These are phyloP conservation scores for Champsocephalus gunnari DNA, from an alignment of 2,797 vertebrate species.

Conservation along the genomic window DNA sequence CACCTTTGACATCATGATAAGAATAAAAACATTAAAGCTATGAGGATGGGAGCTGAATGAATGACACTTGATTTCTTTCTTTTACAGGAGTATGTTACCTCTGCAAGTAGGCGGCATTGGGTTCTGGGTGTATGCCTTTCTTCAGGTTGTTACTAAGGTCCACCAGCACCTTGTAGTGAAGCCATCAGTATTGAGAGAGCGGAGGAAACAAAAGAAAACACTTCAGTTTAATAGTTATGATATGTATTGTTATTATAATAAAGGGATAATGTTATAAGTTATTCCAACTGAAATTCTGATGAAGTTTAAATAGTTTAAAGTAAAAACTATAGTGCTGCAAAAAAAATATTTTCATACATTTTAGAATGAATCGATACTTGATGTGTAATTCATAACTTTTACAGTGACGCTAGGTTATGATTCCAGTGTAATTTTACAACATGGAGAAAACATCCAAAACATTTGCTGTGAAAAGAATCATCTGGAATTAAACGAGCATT, in stretches of 20 bases:
- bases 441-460: neutral
- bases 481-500: neutral
- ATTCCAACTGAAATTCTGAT: neutral
- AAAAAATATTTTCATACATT: neutral
- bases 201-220: conserved; percentile 3
- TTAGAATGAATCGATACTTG: neutral
- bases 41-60: neutral
- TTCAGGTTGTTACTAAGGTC: conserved; percentile 94
- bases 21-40: neutral
- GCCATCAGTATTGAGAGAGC: neutral
- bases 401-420: neutral
- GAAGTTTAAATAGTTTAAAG: neutral
- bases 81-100: conserved; percentile 47
- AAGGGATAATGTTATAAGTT: conserved; percentile 5
- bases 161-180: conserved; percentile 86
- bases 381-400: no score
- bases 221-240: conserved; percentile 21
- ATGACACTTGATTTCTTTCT: neutral
- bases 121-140: conserved; percentile 88
- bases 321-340: neutral
- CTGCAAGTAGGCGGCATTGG: conserved; percentile 84
- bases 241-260: neutral
- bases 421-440: neutral
- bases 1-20: neutral
- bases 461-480: neutral